Evolutionary conservation across 2,113 vertebrate genomes (phyloP).

Genomic region (Xenopus borealis): DNA sequence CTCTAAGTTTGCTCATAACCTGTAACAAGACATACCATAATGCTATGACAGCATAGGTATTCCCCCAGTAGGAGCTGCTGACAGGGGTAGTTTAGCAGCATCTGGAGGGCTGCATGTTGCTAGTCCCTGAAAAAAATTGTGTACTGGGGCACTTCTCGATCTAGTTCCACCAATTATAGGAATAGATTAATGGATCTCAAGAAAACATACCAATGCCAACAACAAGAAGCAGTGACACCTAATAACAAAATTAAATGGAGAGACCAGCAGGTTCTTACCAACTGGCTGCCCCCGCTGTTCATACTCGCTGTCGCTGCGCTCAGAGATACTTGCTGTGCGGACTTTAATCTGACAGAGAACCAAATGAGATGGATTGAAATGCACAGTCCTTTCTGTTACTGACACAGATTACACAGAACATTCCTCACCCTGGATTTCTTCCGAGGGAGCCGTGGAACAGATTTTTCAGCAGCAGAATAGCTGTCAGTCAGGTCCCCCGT

Average conservation of each 20-base stretch:
- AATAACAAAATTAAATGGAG: background rate
- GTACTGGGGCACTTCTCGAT: no score
- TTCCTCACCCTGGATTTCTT: slow-evolving; percentile 74
- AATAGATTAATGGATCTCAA: no score
- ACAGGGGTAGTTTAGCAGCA: no score
- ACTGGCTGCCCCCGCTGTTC: slow-evolving; percentile 52
- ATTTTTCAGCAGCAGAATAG: slow-evolving; percentile 62
- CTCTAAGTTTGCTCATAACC: no score
- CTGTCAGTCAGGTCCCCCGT: slow-evolving; percentile 84
- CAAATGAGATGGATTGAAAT: background rate
- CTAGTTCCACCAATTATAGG: no score
- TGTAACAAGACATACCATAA: no score
- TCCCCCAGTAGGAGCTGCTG: no score
- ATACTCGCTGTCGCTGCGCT: slow-evolving; percentile 82
- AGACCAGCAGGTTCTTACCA: background rate
- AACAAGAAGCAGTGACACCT: background rate
- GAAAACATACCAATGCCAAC: background rate
- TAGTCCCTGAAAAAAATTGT: no score
- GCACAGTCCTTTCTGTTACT: background rate
- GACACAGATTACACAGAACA: background rate
- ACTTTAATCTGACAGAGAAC: slow-evolving; percentile 73
- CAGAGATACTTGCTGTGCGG: slow-evolving; percentile 88
- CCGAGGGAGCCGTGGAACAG: slow-evolving; percentile 48
- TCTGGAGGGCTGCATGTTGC: no score
- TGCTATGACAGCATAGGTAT: no score